phyloP scores from a whole-genome alignment of 2,113 vertebrate genomes.

The Synchiropus splendidus region DNA sequence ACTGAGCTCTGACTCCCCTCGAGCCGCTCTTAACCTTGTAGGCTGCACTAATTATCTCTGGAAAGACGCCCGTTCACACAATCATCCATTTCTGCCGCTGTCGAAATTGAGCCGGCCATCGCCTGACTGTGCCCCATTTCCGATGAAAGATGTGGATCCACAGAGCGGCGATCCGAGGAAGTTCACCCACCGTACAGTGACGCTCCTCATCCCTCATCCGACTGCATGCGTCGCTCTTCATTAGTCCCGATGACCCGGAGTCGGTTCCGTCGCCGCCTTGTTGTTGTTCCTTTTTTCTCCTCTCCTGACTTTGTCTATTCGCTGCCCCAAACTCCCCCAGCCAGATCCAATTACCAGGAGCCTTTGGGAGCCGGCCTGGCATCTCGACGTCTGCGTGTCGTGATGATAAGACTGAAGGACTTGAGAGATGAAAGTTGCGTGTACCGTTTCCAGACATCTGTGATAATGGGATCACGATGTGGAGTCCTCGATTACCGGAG shows the following conservation, averaged over 20 bases:
- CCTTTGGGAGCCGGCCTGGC: conserved; percentile 17
- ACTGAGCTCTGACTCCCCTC: conserved; percentile 30
- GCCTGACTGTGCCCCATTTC: conserved; percentile 39
- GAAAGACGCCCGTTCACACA: conserved; percentile 53
- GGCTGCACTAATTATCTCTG: conserved; percentile 62
- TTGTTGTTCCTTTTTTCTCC: conserved; percentile 41
- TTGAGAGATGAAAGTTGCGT: conserved; percentile 73
- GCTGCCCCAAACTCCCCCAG: conserved; percentile 17
- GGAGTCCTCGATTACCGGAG: conserved; percentile 21
- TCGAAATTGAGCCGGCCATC: conserved; percentile 44
- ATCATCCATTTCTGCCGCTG: conserved; percentile 55
- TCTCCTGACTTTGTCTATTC: conserved; percentile 20
- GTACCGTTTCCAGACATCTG: conserved; percentile 70
- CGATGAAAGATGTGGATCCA: conserved; percentile 50
- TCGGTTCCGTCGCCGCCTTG: conserved; percentile 35
- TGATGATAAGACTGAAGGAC: conserved; percentile 44
- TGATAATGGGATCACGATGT: conserved; percentile 74
- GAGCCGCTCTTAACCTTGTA: conserved; percentile 45
- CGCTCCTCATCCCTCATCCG: conserved; percentile 34
- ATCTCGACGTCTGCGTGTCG: conserved; percentile 14
- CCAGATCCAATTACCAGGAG: conserved; percentile 27
- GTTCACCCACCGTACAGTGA: conserved; percentile 36
- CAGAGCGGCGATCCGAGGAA: conserved; percentile 29
- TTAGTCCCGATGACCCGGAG: conserved; percentile 43
- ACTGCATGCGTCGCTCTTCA: conserved; percentile 44